Conservation (phyloP, 1,140 invertebrate species). For the Heliconius hewitsoni region DNA sequence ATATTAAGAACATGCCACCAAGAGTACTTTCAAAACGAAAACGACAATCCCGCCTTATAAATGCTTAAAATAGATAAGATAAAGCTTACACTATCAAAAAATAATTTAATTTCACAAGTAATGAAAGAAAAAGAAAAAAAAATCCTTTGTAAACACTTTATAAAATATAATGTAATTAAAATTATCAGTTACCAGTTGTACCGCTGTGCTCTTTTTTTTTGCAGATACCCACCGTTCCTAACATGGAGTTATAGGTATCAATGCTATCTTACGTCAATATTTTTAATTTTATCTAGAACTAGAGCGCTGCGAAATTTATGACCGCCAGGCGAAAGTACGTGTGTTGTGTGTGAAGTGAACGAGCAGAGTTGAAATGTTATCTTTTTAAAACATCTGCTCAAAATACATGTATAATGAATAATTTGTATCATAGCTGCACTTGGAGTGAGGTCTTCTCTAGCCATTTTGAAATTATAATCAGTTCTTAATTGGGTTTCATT, state of each 20-base stretch:
- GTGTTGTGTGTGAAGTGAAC: constrained; percentile 14
- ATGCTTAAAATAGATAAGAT: not conserved
- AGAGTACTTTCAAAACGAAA: not conserved
- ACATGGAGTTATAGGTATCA: not conserved
- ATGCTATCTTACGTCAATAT: not conserved
- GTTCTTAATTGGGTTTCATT: constrained; percentile 15
- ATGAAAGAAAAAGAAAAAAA: not conserved
- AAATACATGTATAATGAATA: constrained; percentile 16
- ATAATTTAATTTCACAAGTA: not conserved
- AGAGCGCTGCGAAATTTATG: constrained; percentile 19
- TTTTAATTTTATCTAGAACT: not conserved
- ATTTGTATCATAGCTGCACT: not conserved
- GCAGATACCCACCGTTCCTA: not conserved
- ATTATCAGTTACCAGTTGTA: not conserved
- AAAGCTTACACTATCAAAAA: not conserved
- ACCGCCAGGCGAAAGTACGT: constrained; percentile 27
- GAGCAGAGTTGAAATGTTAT: constrained; percentile 14
- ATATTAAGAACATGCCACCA: not conserved
- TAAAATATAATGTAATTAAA: not conserved
- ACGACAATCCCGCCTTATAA: not conserved
- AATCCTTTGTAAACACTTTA: not conserved
- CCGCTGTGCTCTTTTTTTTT: not conserved
- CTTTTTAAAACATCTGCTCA: constrained; percentile 12
- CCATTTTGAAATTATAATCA: constrained; percentile 18
- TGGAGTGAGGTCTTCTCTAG: not conserved